These are phyloP conservation scores for Onychomys arenicola DNA, from an alignment of 2,797 vertebrate genomes.

Conservation along the genomic window DNA sequence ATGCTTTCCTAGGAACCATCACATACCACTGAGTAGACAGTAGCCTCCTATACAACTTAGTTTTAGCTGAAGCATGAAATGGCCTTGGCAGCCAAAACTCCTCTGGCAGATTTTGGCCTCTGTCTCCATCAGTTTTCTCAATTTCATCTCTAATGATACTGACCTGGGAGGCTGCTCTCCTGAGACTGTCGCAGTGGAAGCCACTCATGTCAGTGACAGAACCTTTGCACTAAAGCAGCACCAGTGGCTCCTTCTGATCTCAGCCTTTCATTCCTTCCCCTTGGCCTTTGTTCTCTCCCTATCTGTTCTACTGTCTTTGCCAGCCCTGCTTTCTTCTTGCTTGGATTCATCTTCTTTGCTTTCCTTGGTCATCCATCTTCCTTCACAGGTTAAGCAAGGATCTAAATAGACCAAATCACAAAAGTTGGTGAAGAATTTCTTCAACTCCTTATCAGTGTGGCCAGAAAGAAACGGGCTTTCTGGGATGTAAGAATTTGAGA, in stretches of 20 bases:
- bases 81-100: background rate
- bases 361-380: slow-evolving; percentile 22
- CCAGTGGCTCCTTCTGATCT: background rate
- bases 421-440: slow-evolving; percentile 29
- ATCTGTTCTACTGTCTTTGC: slow-evolving; percentile 59
- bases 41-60: slow-evolving; percentile 7
- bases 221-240: slow-evolving; percentile 66
- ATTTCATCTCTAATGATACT: slow-evolving; percentile 82
- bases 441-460: slow-evolving; percentile 1
- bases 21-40: background rate
- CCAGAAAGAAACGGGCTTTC: background rate
- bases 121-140: slow-evolving; percentile 65
- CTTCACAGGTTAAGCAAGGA: slow-evolving; percentile 43
- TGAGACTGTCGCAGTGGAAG: slow-evolving; percentile 72
- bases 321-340: background rate
- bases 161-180: slow-evolving; percentile 53
- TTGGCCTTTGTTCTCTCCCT: slow-evolving; percentile 49
- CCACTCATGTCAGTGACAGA: slow-evolving; percentile 79
- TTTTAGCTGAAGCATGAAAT: slow-evolving; percentile 24
- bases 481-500: background rate
- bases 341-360: background rate
- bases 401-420: background rate
- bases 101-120: slow-evolving; percentile 34
- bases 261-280: slow-evolving; percentile 58
- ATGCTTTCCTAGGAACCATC: background rate